Evolutionary conservation across 2,888 invertebrate species (phyloP), one percentile per base, ranked within the genome.

Genomic region (Caenorhabditis imperialis): DNA sequence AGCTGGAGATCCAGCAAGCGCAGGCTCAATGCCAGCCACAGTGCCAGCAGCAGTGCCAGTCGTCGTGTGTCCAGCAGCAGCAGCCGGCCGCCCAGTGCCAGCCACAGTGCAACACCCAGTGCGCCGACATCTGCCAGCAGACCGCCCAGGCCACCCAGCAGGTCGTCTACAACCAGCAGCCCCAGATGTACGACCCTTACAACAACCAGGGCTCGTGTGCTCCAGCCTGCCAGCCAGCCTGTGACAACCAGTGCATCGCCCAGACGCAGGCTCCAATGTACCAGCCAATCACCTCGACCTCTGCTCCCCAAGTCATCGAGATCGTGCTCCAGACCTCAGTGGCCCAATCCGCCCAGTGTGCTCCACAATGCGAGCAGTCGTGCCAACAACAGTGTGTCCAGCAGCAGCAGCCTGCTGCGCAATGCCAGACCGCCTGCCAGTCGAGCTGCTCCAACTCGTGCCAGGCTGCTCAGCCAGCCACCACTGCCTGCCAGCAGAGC

Each of bases 371-470:
- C 67, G 63, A 78, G 57, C 60, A 63, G 38, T 50, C 70, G 16
- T 78, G 78, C 53, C 71, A 65, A 37, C 63, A 71, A 53, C 76
- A 78, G 48, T 78, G 75, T 44, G 69, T 69, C 37, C 65, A 63
- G 40, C 78, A 78, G 38, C 75, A 76, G 35, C 78, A 78, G 67
- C 76, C 78, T 25, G 58, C 60, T 16, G 30, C 65, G 20, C 61
- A 71, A 35, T 78, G 78, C 54, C 62, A 72, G 55, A 61, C 69
- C 25, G 75, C 78, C 27, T 78, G 78, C 38, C 70, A 73, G 40
- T 47, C 67, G 37, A 61, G 57, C 38, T 78, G 78, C 62, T 44
- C 70, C 30, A 42, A 40, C 40, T 69, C 71, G 22, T 72, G 72
- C 63, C 63, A 65, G 35, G 22, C 65, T 67, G 63, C 47, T 57